Evolutionary conservation across 2,113 vertebrate species (phyloP).

Genomic region (Cyprinodon variegatus): DNA sequence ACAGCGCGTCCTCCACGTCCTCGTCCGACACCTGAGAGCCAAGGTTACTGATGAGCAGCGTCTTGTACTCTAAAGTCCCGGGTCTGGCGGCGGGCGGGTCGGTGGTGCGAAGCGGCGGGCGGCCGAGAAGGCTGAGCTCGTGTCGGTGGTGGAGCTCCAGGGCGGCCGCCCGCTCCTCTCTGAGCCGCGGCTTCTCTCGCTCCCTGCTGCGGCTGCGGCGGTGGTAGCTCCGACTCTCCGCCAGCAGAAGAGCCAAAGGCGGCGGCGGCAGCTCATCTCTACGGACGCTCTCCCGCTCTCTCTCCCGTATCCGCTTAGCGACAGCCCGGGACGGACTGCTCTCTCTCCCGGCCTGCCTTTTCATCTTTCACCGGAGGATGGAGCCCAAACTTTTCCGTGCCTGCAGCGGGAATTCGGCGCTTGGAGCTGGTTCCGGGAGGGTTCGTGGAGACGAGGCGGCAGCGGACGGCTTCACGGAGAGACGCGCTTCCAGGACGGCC

Average conservation of each 20-base stretch:
- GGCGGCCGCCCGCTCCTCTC: constrained; percentile 79
- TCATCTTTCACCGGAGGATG: constrained; percentile 81
- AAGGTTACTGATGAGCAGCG: constrained; percentile 93
- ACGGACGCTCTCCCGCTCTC: constrained; percentile 82
- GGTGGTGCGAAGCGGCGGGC: constrained; percentile 67
- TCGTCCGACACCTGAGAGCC: constrained; percentile 93
- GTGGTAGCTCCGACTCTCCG: constrained; percentile 79
- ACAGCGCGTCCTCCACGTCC: constrained; percentile 94
- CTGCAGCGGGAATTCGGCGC: constrained; percentile 52
- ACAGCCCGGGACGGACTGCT: constrained; percentile 82
- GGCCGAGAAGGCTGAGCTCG: constrained; percentile 72
- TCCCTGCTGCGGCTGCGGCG: constrained; percentile 81
- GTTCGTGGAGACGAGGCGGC: constrained; percentile 13
- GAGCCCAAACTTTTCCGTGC: constrained; percentile 72
- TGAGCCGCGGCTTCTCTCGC: constrained; percentile 82
- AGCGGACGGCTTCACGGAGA: constrained; percentile 11
- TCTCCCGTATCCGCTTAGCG: constrained; percentile 83
- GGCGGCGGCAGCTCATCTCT: constrained; percentile 79
- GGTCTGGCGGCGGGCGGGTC: constrained; percentile 63
- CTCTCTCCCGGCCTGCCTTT: constrained; percentile 91
- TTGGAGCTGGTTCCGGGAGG: constrained; percentile 7
- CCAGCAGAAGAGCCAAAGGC: constrained; percentile 76
- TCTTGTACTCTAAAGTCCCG: constrained; percentile 90
- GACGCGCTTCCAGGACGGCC: not conserved
- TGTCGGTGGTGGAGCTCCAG: constrained; percentile 82